Base-by-base conservation (phyloP, 2,113 vertebrate genomes). In the Nansenia antarctica region DNA sequence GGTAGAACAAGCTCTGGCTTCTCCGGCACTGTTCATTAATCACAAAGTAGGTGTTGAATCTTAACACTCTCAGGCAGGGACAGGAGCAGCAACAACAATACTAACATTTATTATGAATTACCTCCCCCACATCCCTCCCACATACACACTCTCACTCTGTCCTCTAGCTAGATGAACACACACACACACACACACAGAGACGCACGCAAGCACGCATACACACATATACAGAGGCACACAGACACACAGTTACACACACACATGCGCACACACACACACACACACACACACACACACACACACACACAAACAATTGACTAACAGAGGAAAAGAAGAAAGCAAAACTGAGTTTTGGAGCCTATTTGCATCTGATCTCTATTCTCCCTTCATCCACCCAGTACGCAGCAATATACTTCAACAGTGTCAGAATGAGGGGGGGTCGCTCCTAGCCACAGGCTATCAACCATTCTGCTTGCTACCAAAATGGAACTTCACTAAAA, bases 21-120 rank as follows among this genome's bases (percentile, higher is more conserved):
- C 74, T 65, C 65, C n/a, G n/a, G n/a, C n/a, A n/a, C n/a, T 54
- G 62, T 81, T 88, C 73, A 83, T 82, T 85, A 80, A 85, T 83
- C 72, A 77, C 77, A 83, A 72, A 69, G 87, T 87, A 77, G 65
- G 71, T 84, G 78, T 77, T 73, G 76, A 85, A 80, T 76, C 20
- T 6, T 20, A 49, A 49, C 45, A 49, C 45, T 20, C 18, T 49
- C 45, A 49, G 45, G n/a, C 5, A 20, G 45, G 20, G 7, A 49
- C 53, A 52, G 73, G 76, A 70, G 65, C 69, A 85, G 74, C 78
- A n/a, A n/a, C n/a, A n/a, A 83, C 77, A 85, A 79, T 79, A 77
- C 76, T 80, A 78, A 76, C 72, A 81, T 85, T 72, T 65, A 72
- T 80, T 62, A 26, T 67, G 72, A 79, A 78, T 82, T 70, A 66